A percentile compares a stretch with the other conserved stretches of the same genome.
Evolutionary conservation across 2,888 invertebrate species (phyloP).

Genomic region (Platycnemis pennipes): DNA sequence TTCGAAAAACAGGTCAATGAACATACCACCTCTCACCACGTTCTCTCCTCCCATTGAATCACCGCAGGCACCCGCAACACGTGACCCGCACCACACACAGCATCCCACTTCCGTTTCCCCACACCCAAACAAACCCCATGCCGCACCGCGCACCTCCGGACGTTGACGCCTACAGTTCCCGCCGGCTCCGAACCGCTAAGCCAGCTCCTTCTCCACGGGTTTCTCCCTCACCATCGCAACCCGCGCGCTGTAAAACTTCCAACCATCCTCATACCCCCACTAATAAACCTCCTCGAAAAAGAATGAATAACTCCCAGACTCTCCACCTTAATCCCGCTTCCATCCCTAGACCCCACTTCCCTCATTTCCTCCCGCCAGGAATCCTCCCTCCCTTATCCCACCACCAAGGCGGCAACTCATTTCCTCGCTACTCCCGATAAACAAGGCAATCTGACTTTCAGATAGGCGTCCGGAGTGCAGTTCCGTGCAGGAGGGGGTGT

Average conservation of each 20-base stretch:
- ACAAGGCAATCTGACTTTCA: conserved; percentile 18
- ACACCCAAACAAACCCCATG: no score
- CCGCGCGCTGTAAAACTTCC: neutral
- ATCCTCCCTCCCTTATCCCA: neutral
- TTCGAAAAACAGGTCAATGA: no score
- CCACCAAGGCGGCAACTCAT: neutral
- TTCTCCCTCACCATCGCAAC: neutral
- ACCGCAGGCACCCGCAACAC: neutral
- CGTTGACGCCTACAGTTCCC: neutral
- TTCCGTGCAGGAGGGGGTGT: neutral
- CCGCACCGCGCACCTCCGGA: neutral
- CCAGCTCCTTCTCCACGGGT: neutral
- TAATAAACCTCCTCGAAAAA: neutral
- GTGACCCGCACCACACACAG: neutral
- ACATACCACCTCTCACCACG: neutral
- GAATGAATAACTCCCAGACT: neutral
- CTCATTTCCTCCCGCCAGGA: neutral
- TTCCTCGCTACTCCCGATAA: conserved; percentile 18
- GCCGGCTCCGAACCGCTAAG: neutral
- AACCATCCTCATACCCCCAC: neutral
- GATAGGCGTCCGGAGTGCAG: neutral
- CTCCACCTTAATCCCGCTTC: neutral
- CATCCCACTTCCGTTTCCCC: neutral
- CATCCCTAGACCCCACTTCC: neutral
- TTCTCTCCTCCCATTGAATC: neutral